Base-by-base conservation (phyloP, 2,797 vertebrate species). In the Bovichtus variegatus region DNA sequence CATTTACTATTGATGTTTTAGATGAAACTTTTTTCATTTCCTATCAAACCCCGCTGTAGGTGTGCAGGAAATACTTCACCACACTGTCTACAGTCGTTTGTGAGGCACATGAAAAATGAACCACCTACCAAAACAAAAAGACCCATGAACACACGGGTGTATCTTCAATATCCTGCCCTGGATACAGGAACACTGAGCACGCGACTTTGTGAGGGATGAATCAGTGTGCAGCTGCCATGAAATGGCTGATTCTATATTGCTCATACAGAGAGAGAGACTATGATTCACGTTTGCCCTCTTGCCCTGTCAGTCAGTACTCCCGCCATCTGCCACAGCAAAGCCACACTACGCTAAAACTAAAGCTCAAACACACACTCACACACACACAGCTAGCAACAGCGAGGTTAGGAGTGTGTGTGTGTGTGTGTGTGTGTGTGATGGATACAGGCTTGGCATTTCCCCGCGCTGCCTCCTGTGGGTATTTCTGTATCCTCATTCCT, bases 241-340 rank as follows among this genome's bases (percentile, higher is more conserved):
- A 84, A 86, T 40, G 81, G 23, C 58, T 12, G 40, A 44, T 44
- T 44, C 40, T 29, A 43, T 44, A 44, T 43, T 61, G 23, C 36
- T 59, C 57, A 16, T 18, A 46, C 23, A 51, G 60, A 71, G 51
- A 71, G 51, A 69, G 46, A 75, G 78, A 40, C 75, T 64, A 18
- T 78, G 81, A 86, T 86, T 86, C 88, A 86, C 84, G 76, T 82
- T 59, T 80, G 74, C 81, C 67, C 87, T 80, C 50, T 54, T 78
- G 62, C 55, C 80, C 78, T 74, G 80, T 82, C 85, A 79, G 81
- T 86, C 84, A 82, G 80, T 83, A 84, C 87, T 70, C 64, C 68
- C 23, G 31, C 92, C 93, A 93, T 93, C 90, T 93, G 92, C 90
- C 89, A 87, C 85, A 27, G 80, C 78, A 84, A 87, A 88, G 77